A percentile compares a stretch with the other conserved stretches of the same genome.
phyloP scores from a whole-genome alignment of 2,888 invertebrate genomes.

The Cordylochernes scorpioides region DNA sequence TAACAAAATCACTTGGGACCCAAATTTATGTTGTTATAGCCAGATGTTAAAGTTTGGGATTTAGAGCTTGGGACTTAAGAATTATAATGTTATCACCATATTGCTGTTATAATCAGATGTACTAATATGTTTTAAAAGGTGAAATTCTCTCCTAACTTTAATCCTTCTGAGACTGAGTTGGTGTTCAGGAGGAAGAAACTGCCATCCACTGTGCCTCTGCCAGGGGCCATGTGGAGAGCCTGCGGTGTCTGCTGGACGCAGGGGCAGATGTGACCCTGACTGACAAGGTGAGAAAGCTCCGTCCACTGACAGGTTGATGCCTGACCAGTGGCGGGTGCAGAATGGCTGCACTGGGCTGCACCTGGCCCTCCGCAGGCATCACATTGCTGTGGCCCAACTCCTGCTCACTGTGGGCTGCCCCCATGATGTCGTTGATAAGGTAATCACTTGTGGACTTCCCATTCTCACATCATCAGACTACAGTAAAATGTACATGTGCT shows the following conservation, averaged over 20 bases:
- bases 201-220: conserved; percentile 28
- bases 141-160: too few species aligned
- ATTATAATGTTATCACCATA: too few species aligned
- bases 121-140: too few species aligned
- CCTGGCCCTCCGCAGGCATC: conserved; percentile 30
- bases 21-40: too few species aligned
- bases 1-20: too few species aligned
- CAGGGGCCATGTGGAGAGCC: conserved; percentile 28
- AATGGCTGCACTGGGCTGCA: conserved; percentile 32
- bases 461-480: neutral
- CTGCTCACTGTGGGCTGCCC: conserved; percentile 34
- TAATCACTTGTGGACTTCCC: too few species aligned
- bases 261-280: conserved; percentile 26
- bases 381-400: conserved; percentile 30
- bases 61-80: too few species aligned
- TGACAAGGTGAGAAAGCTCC: conserved; percentile 23
- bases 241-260: conserved; percentile 25
- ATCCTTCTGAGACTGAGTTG: conserved; percentile 1
- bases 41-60: too few species aligned
- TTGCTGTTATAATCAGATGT: too few species aligned
- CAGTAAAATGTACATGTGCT: neutral
- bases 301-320: too few species aligned
- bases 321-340: too few species aligned
- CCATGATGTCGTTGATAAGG: conserved; percentile 29
- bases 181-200: conserved; percentile 27